Conservation (phyloP, 1,140 invertebrate species). For the Cydia strobilella region DNA sequence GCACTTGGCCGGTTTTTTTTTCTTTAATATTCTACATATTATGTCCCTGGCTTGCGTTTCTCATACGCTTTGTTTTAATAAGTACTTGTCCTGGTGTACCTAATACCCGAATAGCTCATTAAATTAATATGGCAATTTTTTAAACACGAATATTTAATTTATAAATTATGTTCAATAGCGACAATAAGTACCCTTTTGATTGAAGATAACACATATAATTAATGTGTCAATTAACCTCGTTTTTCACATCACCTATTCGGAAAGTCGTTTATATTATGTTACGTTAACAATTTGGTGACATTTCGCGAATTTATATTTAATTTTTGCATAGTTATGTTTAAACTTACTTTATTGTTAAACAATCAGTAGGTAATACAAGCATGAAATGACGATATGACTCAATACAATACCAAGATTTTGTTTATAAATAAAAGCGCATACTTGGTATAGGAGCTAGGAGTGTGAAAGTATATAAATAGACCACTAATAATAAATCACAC, state of each 20-base stretch:
- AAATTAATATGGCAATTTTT: neutral
- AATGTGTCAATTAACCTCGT: too few species aligned
- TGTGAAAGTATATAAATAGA: conserved; percentile 33
- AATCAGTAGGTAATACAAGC: neutral
- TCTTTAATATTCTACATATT: too few species aligned
- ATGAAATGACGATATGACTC: conserved; percentile 8
- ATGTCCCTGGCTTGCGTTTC: neutral
- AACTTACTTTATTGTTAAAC: neutral
- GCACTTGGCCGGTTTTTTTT: too few species aligned
- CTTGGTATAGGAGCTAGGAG: conserved; percentile 22
- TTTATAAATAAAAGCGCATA: conserved; percentile 30
- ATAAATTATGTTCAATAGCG: neutral
- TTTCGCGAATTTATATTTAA: neutral
- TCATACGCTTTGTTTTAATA: neutral
- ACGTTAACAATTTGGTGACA: too few species aligned
- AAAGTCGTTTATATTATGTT: too few species aligned
- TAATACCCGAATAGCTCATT: neutral
- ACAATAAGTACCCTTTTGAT: too few species aligned
- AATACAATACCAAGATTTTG: conserved; percentile 26
- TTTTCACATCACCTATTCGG: too few species aligned
- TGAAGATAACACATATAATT: too few species aligned
- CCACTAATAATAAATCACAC: conserved; percentile 35
- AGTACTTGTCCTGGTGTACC: too few species aligned
- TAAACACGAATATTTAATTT: neutral
- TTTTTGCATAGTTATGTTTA: neutral